phyloP scores from a whole-genome alignment of 2,113 vertebrate genomes.

The Hippolais icterina region DNA sequence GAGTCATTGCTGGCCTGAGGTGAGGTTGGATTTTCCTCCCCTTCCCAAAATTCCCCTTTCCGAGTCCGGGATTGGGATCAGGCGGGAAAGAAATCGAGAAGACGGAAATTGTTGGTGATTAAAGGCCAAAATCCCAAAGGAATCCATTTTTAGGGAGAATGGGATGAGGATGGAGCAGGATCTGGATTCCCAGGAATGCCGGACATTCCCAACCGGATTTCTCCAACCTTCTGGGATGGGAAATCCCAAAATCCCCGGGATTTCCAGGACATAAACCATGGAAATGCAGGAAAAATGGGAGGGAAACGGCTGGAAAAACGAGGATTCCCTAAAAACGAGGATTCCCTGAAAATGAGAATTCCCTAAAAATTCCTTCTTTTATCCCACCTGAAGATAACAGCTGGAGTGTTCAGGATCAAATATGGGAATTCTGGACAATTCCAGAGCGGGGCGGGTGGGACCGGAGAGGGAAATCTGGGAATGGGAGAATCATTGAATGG shows the following conservation, averaged over 20 bases:
- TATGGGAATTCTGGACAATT: neutral
- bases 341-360: no score
- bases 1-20: neutral
- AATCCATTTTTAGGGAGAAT: neutral
- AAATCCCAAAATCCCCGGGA: neutral
- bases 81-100: neutral
- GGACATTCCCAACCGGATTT: neutral
- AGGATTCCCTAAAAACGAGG: neutral
- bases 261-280: neutral
- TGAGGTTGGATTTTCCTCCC: neutral
- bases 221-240: neutral
- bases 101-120: neutral
- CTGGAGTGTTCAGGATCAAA: neutral
- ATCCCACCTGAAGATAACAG: neutral
- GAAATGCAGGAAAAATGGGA: neutral
- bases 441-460: neutral
- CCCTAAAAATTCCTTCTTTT: neutral
- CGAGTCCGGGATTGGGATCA: neutral
- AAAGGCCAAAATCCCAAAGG: neutral
- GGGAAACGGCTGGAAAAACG: neutral
- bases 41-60: neutral
- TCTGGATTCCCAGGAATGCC: neutral
- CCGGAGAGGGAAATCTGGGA: neutral
- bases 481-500: neutral
- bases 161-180: neutral